Percentiles rank a stretch among this genome's conserved stretches.
Evolutionary conservation across 64 coral and sea anemone species (phyloP).

Genomic region (Montipora capricornis): DNA sequence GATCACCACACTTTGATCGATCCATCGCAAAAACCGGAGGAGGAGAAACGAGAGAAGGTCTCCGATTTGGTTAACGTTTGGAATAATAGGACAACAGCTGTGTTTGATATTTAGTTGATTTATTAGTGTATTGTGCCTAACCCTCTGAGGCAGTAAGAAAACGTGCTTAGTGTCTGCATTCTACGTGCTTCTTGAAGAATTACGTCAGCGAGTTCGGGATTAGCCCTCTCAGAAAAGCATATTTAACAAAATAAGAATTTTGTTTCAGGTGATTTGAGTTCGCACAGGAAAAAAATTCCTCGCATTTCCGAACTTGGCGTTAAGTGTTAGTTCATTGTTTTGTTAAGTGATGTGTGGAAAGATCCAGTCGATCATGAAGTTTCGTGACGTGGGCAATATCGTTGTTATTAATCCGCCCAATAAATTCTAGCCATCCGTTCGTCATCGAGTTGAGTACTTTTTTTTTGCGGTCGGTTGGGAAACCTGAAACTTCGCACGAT

Average conservation of each 20-base stretch:
- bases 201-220: too few species aligned
- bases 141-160: not conserved
- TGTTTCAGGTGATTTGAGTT: too few species aligned
- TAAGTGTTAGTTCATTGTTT: too few species aligned
- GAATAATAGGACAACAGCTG: not conserved
- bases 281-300: too few species aligned
- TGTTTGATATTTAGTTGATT: not conserved
- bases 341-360: too few species aligned
- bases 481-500: not conserved
- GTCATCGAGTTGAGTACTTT: not conserved
- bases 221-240: too few species aligned
- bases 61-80: slow-evolving; percentile 42
- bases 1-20: not conserved
- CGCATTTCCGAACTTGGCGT: too few species aligned
- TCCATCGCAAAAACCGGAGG: not conserved
- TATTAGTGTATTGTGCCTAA: not conserved
- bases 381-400: not conserved
- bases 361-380: too few species aligned
- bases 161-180: not conserved
- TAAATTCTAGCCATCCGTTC: not conserved
- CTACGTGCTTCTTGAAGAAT: too few species aligned
- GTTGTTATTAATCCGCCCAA: not conserved
- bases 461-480: not conserved
- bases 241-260: too few species aligned
- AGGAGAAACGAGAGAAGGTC: slow-evolving; percentile 1